Base-by-base conservation (phyloP, 2,888 invertebrate species). In the Thelaira solivaga region DNA sequence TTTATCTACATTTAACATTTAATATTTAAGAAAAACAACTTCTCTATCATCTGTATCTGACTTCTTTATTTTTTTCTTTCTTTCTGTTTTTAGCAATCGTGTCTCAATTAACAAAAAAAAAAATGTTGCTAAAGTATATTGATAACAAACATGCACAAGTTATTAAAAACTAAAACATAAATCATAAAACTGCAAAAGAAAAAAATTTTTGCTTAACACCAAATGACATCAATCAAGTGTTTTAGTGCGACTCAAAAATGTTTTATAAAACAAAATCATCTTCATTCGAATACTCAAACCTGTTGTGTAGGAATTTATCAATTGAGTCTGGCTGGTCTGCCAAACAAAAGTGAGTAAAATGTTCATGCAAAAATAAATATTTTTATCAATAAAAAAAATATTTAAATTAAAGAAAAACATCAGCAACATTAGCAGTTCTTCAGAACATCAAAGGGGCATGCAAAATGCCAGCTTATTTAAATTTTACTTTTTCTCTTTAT, bases 61-160 rank as follows among this genome's bases (percentile, higher is more conserved):
- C 68, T 69, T 77, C 68, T 64, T 73, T 49, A 57, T 22, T 16
- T 22, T 39, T 26, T 49, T 7, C 26, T 29, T 47, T 65, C 55
- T 36, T 8, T 20, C 49, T n/a, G n/a, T n/a, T n/a, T n/a, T n/a
- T n/a, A 13, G 29, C 18, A 49, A 8, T 31, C 6, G 16, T 29
- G 39, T 31, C 13, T 31, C 43, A 34, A n/a, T 43, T 22, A 45
- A 43, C 1, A 43, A 13, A 10, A 31, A 11, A 64, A 22, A 26
- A 13, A 51, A 18, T 39, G 13, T 16, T n/a, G 7, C 29, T 13
- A 45, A 18, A 39, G 7, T 20, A 6, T 53, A 29, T 45, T 55
- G 78, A 78, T 78, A 78, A 78, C 39, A 65, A 69, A 78, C 78
- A 78, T 78, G 78, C 69, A 74, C 53, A 47, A 45, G 62, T 78